Conservation (phyloP, 1,140 invertebrate species). For the Polypedilum vanderplanki region DNA sequence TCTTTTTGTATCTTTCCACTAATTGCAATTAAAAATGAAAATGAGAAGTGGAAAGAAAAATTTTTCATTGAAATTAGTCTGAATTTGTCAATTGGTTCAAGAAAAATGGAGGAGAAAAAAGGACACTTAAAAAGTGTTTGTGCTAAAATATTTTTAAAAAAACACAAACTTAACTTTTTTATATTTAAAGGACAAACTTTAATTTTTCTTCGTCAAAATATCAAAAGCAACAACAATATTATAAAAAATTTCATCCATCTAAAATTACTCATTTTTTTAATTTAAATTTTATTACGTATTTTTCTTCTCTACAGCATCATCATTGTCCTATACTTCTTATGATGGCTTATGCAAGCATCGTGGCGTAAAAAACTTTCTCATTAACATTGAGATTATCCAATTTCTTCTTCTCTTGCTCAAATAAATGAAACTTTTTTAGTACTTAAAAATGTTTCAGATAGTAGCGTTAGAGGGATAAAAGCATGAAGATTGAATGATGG, state of each 20-base stretch:
- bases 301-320: not conserved
- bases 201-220: no score
- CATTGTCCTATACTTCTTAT: not conserved
- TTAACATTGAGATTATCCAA: slow-evolving; percentile 14
- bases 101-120: no score
- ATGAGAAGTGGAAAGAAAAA: not conserved
- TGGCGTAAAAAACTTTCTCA: slow-evolving; percentile 7
- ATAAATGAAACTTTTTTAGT: not conserved
- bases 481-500: not conserved
- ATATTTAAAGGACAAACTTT: no score
- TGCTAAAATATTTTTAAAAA: no score
- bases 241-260: not conserved
- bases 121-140: no score
- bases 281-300: not conserved
- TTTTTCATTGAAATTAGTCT: not conserved
- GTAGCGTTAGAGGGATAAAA: not conserved
- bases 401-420: not conserved
- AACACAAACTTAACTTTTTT: no score
- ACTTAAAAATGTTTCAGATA: not conserved
- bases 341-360: not conserved
- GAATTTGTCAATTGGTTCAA: not conserved
- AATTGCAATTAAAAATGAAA: slow-evolving; percentile 20
- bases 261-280: not conserved
- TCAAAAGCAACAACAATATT: no score
- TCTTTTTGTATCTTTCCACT: not conserved